Base-by-base conservation (phyloP, 2,113 vertebrate species). In the Urocitellus parryii region DNA sequence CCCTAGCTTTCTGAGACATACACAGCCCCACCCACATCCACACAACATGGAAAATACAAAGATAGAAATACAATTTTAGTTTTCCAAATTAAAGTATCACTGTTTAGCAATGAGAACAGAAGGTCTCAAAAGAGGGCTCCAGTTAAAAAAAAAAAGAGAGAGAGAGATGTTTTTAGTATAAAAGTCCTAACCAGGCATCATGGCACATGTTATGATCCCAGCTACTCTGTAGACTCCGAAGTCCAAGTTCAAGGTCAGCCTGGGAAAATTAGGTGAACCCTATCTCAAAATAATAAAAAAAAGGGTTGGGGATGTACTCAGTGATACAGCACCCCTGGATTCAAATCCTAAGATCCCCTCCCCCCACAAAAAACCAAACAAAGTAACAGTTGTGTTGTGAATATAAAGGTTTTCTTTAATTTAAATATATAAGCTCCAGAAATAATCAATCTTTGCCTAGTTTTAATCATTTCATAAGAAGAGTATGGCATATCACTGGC, bases 401-500 rank as follows among this genome's bases (percentile, higher is more conserved):
- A n/a, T 53, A 53, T 13, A 9, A 27, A 6, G 7, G 16, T 65
- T 88, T 87, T 89, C 67, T 78, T 42, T 74, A 78, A 88, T 88
- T 81, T 83, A 58, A 77, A 82, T 20, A 63, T 14, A 39, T 39
- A 83, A 29, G 16, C 63, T 91, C 34, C 11, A 90, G 74, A 92
- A 95, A 95, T 67, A 93, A 78, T 73, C 93, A 91, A 90, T 8
- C 20, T 82, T 94, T 91, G 8, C 20, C 90, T 72, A 87, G 24
- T 80, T 96, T 84, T 94, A 87, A 70, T 88, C 32, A 87, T 74
- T 88, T 83, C 74, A 95, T 92, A 78, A 74, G 84, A 95, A 79
- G 9, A 45, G 42, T 45, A 45, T 45, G 42, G 42, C 42, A 8
- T 88, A 51, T 74, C 48, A 45, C 42, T 45, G 42, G 42, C n/a